Evolutionary conservation across 2,113 vertebrate genomes (phyloP), one percentile per base, ranked within the genome.

Genomic region (Hiodon tergisus): DNA sequence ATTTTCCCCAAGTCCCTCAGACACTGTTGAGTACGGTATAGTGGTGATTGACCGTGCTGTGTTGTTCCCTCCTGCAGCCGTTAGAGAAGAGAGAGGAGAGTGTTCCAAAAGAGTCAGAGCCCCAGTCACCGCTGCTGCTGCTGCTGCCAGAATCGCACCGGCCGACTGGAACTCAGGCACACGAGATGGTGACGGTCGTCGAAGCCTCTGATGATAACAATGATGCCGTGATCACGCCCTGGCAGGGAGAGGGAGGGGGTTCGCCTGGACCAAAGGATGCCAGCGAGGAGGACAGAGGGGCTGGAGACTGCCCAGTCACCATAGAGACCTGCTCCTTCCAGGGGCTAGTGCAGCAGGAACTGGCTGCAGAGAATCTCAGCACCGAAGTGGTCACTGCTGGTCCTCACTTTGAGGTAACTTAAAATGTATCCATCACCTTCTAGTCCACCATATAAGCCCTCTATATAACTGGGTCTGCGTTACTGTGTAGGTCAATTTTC

Each of bases 391-490:
- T 79, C 77, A 88, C 90, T 82, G 84, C 81, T 75, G 88, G 89
- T 78, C 71, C 89, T 87, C 89, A 87, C 73, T 87, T 88, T 76
- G 92, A 94, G 92, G 93, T 94, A 91, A 82, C 67, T 71, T 50
- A 65, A 52, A n/a, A 7, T 69, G 13, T 50, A 13, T n/a, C 67
- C 51, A 6, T 10, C 31, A 47, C 48, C 11, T 9, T 6, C n/a
- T 60, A 31, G 31, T 31, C 31, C 46, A 48, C 63, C 46, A 66
- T 48, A 7, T 7, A 46, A 63, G 46, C 46, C 16, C 17, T 63
- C 17, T n/a, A 8, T 10, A 31, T n/a, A 63, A 17, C 61, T 66
- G 63, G 46, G 63, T 66, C 8, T 48, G 46, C 46, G 4, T 8
- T 6, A 10, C 3, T 66, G 9, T 66, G 31, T 3, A 46, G 62